phyloP scores from a whole-genome alignment of 1,140 invertebrate genomes.

The Sarcophaga peregrina region DNA sequence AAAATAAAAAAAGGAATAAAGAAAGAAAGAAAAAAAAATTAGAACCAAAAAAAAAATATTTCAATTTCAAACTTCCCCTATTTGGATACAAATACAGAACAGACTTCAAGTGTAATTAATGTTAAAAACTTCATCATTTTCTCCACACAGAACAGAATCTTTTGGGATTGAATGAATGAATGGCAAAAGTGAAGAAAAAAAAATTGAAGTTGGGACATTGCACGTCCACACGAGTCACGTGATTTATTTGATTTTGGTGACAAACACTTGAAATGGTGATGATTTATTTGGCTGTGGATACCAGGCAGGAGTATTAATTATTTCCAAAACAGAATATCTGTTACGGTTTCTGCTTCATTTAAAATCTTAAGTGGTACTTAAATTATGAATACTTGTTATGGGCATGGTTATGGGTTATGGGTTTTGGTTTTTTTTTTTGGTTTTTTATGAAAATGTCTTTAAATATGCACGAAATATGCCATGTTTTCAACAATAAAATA shows the following conservation, averaged over 20 bases:
- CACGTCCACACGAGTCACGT: slow-evolving; percentile 41
- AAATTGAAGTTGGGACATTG: neutral
- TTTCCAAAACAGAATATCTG: slow-evolving; percentile 35
- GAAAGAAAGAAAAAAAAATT: neutral
- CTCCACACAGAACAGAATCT: neutral
- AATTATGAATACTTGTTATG: neutral
- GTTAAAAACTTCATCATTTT: slow-evolving; percentile 21
- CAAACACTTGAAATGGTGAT: slow-evolving; percentile 48
- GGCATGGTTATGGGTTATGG: no score
- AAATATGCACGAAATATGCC: no score
- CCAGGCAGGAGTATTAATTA: slow-evolving; percentile 40
- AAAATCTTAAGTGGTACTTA: slow-evolving; percentile 17
- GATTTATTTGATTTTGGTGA: slow-evolving; percentile 46
- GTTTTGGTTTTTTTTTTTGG: no score
- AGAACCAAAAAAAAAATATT: neutral
- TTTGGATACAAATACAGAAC: neutral
- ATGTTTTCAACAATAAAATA: no score
- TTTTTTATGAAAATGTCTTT: no score
- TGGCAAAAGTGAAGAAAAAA: neutral
- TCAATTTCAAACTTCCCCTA: neutral
- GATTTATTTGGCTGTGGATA: slow-evolving; percentile 45
- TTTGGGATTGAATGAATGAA: neutral
- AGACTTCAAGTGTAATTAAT: neutral
- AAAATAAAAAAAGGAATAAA: no score
- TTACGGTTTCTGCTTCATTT: slow-evolving; percentile 43